Evolutionary conservation across 2,888 invertebrate species (phyloP), one percentile per base, ranked within the genome.

Genomic region (Catocala nupta): DNA sequence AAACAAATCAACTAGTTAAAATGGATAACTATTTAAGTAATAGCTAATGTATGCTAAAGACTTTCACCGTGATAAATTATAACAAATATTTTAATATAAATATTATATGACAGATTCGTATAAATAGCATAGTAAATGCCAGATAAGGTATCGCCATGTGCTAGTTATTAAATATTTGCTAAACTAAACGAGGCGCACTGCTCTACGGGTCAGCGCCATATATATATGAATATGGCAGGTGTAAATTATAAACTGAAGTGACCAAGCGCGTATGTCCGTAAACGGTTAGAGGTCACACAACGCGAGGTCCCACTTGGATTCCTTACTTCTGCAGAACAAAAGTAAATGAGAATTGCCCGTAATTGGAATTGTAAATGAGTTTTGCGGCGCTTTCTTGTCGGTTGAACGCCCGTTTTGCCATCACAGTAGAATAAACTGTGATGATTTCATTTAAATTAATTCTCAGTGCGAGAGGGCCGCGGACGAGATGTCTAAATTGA

Each of bases 341-440:
- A 90, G 91, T 91, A 92, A 93, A 92, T 90, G 92, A 91, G 91
- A 90, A 92, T 90, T 87, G 90, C 87, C 89, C 89, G 88, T 92
- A 92, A 92, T 93, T 93, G 90, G 91, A 93, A 92, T 93, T 92
- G 92, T 92, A 93, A 92, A 93, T 92, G 92, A 92, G 91, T 88
- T 88, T 88, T 88, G 89, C 86, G 90, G 90, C 90, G 86, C 88
- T 90, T 89, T 90, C 91, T 90, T 90, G 91, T 87, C 88, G 88
- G 90, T 89, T 88, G 88, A 88, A 89, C 86, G 90, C 86, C 85
- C 88, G 85, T 82, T 82, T 84, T 81, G 83, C 86, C 88, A 88
- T 89, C 90, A 88, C 90, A 85, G 87, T 89, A 87, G 88, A 92
- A 90, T 91, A 93, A 92, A 92, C 90, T 91, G 91, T 87, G 91